Evolutionary conservation across 2,113 vertebrate species (phyloP), one percentile per base, ranked within the genome.

Genomic region (Tragelaphus scriptus): DNA sequence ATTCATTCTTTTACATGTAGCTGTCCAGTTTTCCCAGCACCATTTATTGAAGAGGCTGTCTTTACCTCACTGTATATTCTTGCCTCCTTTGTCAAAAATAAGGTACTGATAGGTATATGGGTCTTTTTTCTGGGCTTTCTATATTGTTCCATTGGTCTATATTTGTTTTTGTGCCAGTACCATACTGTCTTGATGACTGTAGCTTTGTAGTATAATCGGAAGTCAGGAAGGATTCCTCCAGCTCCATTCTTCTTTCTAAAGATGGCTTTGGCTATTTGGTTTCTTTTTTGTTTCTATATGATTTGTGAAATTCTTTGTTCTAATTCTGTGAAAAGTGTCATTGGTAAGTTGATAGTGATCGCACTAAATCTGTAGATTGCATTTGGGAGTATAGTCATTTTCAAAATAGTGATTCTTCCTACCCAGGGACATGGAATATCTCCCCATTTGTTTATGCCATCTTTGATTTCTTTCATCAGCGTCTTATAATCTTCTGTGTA

Each of bases 251-350:
- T 65, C 30, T 32, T 65, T 4, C 30, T 32, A 30, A 32, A 65
- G 14, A 65, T 0, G 1, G 30, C 30, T 65, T 32, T 65, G 15
- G 7, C 61, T 65, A 2, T 65, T 65, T 0, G 6, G 15, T 30
- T 16, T 32, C 61, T 65, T 17, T 65, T 32, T 3, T 65, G 61
- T 16, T 65, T 65, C 61, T 32, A 65, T 32, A 65, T 65, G 30
- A 17, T 16, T 65, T 30, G 61, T 32, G 61, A 32, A 65, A 65
- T 65, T 65, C 3, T 8, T 65, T 65, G 30, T 65, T 32, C 61
- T 32, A 32, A 32, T 65, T 65, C 14, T 32, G 15, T 65, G 61
- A 65, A 65, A 65, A 8, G 4, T 65, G 61, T 8, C 61, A 16
- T 16, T 65, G 61, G 2, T 65, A 65, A 16, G 3, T 65, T 32